These are phyloP conservation scores for Phyto melanocephala DNA, from an alignment of 2,888 invertebrate genomes.

Conservation along the genomic window DNA sequence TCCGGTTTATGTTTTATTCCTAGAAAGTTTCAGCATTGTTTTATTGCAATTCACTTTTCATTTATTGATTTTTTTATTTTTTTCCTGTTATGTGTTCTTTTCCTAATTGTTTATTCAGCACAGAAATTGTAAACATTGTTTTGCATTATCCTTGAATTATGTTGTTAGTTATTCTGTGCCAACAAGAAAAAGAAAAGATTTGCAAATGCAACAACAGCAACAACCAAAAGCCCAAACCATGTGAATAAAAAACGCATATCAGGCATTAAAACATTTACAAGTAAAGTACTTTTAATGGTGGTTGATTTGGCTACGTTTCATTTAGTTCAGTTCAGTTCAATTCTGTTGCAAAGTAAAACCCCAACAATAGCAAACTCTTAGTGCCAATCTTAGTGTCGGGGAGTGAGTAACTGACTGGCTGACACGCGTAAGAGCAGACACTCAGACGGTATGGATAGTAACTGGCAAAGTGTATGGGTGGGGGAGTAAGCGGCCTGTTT, in stretches of 20 bases:
- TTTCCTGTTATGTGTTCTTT: constrained; percentile 13
- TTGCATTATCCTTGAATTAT: constrained; percentile 65
- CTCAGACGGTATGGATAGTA: not conserved
- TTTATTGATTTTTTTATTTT: constrained; percentile 50
- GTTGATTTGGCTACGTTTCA: constrained; percentile 26
- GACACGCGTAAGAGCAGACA: not conserved
- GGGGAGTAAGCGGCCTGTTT: constrained; percentile 5
- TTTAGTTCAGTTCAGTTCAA: constrained; percentile 15
- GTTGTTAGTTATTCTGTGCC: constrained; percentile 61
- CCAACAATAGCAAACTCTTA: constrained; percentile 34
- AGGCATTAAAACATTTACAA: constrained; percentile 47
- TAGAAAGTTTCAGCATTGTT: constrained; percentile 42
- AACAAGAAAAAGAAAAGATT: constrained; percentile 16
- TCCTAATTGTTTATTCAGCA: constrained; percentile 44
- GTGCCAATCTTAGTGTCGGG: constrained; percentile 15
- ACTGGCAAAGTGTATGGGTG: not conserved
- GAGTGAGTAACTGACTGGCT: constrained; percentile 5
- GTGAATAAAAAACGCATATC: constrained; percentile 57
- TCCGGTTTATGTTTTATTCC: constrained; percentile 23
- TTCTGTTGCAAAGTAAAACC: constrained; percentile 29
- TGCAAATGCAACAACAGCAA: not conserved
- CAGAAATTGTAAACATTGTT: constrained; percentile 57
- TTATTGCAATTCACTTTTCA: constrained; percentile 55
- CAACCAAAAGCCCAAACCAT: constrained; percentile 17
- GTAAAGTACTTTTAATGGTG: constrained; percentile 48